Percentiles rank a stretch among this genome's conserved stretches.
Conservation (phyloP, 2,797 vertebrate genomes). For the Chelmon rostratus region DNA sequence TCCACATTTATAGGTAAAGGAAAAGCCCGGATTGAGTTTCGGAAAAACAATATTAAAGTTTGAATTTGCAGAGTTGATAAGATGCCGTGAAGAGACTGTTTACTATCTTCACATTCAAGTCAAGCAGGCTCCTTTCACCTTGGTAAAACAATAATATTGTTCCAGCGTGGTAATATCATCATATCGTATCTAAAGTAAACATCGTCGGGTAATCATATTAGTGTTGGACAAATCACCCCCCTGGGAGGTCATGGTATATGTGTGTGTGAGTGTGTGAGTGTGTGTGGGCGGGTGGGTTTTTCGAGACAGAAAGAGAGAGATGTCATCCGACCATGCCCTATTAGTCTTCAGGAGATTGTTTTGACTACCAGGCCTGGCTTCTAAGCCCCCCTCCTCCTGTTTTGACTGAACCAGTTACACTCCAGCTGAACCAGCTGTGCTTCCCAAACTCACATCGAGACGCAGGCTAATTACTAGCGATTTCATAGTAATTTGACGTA, state of each 20-base stretch:
- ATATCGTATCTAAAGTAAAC: slow-evolving; percentile 74
- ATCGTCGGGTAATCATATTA: slow-evolving; percentile 81
- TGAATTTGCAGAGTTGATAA: slow-evolving; percentile 60
- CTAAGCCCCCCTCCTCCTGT: slow-evolving; percentile 54
- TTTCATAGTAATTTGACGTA: slow-evolving; percentile 54
- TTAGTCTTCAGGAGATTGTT: slow-evolving; percentile 82
- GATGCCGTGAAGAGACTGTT: slow-evolving; percentile 42
- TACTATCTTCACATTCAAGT: slow-evolving; percentile 36
- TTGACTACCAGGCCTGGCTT: slow-evolving; percentile 76
- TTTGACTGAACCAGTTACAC: slow-evolving; percentile 66
- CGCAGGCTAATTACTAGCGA: slow-evolving; percentile 29
- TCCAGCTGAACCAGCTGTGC: slow-evolving; percentile 63
- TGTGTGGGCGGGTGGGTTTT: slow-evolving; percentile 46
- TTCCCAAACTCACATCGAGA: slow-evolving; percentile 29
- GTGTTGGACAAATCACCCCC: slow-evolving; percentile 79
- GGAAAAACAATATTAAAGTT: slow-evolving; percentile 56
- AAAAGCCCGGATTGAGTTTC: slow-evolving; percentile 47
- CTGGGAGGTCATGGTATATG: slow-evolving; percentile 66
- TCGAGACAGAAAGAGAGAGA: slow-evolving; percentile 43
- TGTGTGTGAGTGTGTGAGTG: slow-evolving; percentile 35
- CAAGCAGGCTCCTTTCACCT: slow-evolving; percentile 39
- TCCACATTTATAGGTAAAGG: slow-evolving; percentile 73
- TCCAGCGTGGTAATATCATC: slow-evolving; percentile 71
- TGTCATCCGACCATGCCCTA: slow-evolving; percentile 74
- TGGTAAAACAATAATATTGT: slow-evolving; percentile 65